Evolutionary conservation across 2,888 invertebrate species (phyloP), one percentile per base, ranked within the genome.

Genomic region (Julus scandinavius): DNA sequence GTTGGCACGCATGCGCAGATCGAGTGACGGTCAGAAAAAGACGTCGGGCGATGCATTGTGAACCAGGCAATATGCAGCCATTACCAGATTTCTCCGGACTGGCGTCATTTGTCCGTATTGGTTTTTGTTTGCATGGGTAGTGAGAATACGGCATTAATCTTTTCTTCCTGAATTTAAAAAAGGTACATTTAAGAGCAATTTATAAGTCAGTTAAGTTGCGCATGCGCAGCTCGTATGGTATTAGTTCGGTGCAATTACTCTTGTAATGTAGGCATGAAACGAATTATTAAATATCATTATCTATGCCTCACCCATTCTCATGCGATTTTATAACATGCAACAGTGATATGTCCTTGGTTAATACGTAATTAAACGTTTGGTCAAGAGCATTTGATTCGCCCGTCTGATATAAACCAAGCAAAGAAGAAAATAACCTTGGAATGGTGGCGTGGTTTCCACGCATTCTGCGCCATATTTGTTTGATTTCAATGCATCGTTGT

Each of bases 261-360:
- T 20, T 9, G 72, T 5, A 9, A 72, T 72, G 1, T 72, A 72
- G 72, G 29, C 29, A 29, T 4, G 29, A 72, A 29, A 72, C 72
- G 29, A 72, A 72, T 72, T 72, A 72, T 72, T 72, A 72, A 72
- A 29, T 72, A 72, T 72, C 80, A 80, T 80, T 72, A 72, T 20
- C 80, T 13, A 38, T 13, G 80, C 38, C 80, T 80, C 80, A 29
- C 80, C 54, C 80, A 38, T 80, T 13, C 63, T 5, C 20, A 6
- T 20, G 63, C 63, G 11, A 72, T 72, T 80, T 80, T 13, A 29
- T 80, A 38, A 80, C 38, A 80, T 13, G 80, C 13, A 29, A 38
- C 63, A n/a, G 20, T 13, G 9, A 29, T 20, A 13, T 38, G 80
- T 29, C 80, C 80, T 80, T 15, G 80, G 38, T 38, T 80, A 80